Conservation (phyloP, 1,140 invertebrate species). For the Lanistes nyassanus region DNA sequence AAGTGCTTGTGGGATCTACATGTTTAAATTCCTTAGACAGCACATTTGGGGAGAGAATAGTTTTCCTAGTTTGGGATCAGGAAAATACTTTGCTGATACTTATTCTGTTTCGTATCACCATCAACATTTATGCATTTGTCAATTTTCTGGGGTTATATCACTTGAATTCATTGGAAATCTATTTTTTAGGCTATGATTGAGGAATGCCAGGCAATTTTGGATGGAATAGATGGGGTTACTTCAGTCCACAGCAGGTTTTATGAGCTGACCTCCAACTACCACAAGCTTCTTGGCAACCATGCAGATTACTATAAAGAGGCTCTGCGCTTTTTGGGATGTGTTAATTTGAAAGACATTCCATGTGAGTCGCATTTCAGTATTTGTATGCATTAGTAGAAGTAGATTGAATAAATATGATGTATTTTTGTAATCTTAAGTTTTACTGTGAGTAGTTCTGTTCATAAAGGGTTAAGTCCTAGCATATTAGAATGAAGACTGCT, state of each 20-base stretch:
- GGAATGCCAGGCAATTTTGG: slow-evolving; percentile 85
- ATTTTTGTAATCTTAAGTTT: slow-evolving; percentile 21
- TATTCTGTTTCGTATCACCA: neutral
- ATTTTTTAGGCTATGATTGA: slow-evolving; percentile 82
- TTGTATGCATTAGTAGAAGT: neutral
- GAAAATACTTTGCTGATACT: neutral
- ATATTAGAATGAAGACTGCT: too few relatives aligned
- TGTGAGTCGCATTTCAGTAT: slow-evolving; percentile 29
- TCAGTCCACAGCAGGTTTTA: slow-evolving; percentile 96
- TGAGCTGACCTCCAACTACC: slow-evolving; percentile 91
- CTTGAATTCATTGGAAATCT: neutral
- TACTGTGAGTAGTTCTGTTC: too few relatives aligned
- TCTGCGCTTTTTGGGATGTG: slow-evolving; percentile 94
- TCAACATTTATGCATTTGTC: neutral
- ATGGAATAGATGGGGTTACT: slow-evolving; percentile 90
- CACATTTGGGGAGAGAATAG: neutral
- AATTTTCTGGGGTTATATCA: neutral
- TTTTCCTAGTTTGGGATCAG: neutral
- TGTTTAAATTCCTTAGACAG: too few relatives aligned
- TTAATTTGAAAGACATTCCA: slow-evolving; percentile 76
- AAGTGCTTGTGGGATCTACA: too few relatives aligned
- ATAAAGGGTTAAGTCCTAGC: too few relatives aligned
- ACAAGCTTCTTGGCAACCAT: slow-evolving; percentile 86
- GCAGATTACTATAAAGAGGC: slow-evolving; percentile 95
- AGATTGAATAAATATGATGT: neutral